phyloP scores from a whole-genome alignment of 2,888 invertebrate genomes.

The Nematopogon swammerdamellus region DNA sequence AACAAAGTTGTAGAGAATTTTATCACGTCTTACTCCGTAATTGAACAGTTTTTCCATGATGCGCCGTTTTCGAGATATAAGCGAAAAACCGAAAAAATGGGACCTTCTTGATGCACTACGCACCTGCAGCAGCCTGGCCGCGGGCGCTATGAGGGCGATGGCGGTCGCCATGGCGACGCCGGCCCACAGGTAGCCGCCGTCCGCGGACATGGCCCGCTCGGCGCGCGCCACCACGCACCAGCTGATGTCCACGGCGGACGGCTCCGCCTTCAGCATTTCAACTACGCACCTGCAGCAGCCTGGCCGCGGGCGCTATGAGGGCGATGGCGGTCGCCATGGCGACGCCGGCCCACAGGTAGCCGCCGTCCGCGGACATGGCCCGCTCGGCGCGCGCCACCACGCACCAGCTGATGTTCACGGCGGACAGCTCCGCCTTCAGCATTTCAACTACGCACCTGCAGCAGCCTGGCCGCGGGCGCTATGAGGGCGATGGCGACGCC shows the following conservation, averaged over 20 bases:
- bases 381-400: constrained; percentile 88
- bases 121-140: constrained; percentile 36
- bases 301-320: constrained; percentile 25
- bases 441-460: too few species aligned
- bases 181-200: constrained; percentile 31
- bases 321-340: constrained; percentile 39
- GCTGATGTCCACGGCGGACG: constrained; percentile 92
- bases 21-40: too few species aligned
- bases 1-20: too few species aligned
- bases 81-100: too few species aligned
- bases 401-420: constrained; percentile 90
- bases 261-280: constrained; percentile 87
- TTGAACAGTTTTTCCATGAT: too few species aligned
- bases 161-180: constrained; percentile 33
- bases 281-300: constrained; percentile 39
- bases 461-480: too few species aligned
- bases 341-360: constrained; percentile 30
- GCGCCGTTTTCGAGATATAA: too few species aligned
- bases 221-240: constrained; percentile 91
- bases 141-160: constrained; percentile 33
- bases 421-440: constrained; percentile 90
- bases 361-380: constrained; percentile 37
- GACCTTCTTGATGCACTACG: too few species aligned
- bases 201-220: constrained; percentile 67
- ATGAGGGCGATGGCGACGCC: constrained; percentile 31